Conservation (phyloP, 2,888 invertebrate species). For the Synanthedon vespiformis region DNA sequence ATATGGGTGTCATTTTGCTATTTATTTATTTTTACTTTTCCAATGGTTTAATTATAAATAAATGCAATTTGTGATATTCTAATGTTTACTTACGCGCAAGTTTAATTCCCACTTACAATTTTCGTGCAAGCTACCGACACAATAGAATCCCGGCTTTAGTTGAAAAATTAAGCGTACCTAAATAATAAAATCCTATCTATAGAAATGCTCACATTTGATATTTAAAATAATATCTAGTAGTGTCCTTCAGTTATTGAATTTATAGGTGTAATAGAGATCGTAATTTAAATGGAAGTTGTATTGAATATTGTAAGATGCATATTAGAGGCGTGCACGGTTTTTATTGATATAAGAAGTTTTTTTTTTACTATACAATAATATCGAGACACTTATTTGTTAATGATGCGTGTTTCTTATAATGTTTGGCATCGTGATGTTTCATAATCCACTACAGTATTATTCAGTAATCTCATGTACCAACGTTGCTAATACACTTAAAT, state of each 20-base stretch:
- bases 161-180: constrained; percentile 1
- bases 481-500: constrained; percentile 70
- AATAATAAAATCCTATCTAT: constrained; percentile 41
- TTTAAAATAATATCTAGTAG: constrained; percentile 46
- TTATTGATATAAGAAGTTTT: constrained; percentile 36
- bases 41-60: no score
- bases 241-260: constrained; percentile 62
- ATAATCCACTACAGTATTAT: constrained; percentile 62
- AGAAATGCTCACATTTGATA: constrained; percentile 65
- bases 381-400: constrained; percentile 43
- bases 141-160: no score
- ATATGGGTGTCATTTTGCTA: no score
- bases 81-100: no score
- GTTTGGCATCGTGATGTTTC: constrained; percentile 25
- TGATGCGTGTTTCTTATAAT: constrained; percentile 29
- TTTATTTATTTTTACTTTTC: no score
- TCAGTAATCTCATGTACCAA: constrained; percentile 69
- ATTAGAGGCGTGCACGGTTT: constrained; percentile 51
- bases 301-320: constrained; percentile 36
- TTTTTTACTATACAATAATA: constrained; percentile 49
- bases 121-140: no score
- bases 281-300: constrained; percentile 26
- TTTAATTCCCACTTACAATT: no score
- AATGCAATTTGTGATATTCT: no score
- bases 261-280: constrained; percentile 58